phyloP scores from a whole-genome alignment of 1,140 invertebrate genomes.

The Drosophila kikkawai region DNA sequence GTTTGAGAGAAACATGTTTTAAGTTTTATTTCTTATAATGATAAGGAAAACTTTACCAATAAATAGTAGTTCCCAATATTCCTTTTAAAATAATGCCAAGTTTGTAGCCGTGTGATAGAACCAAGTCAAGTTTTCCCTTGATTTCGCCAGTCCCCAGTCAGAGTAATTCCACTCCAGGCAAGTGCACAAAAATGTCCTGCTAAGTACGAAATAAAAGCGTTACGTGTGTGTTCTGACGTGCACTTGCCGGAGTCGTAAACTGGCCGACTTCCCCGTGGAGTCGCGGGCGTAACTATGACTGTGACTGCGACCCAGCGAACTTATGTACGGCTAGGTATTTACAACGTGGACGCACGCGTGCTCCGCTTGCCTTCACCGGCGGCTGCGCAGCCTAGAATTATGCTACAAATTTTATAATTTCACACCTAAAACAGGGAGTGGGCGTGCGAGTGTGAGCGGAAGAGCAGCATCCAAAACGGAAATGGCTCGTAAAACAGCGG shows the following conservation, averaged over 20 bases:
- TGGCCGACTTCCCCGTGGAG: conserved; percentile 32
- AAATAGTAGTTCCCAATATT: not conserved
- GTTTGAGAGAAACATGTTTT: not conserved
- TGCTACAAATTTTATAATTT: conserved; percentile 81
- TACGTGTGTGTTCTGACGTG: conserved; percentile 67
- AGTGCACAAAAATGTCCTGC: conserved; percentile 60
- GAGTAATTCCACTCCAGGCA: conserved; percentile 36
- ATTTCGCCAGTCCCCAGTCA: conserved; percentile 4
- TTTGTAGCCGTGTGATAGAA: not conserved
- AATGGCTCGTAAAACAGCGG: conserved; percentile 70
- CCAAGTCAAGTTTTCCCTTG: conserved; percentile 2
- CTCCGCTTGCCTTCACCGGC: conserved; percentile 7
- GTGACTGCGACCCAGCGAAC: conserved; percentile 25
- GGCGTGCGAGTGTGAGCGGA: not conserved
- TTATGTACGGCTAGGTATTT: conserved; percentile 43
- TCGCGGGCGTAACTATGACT: conserved; percentile 16
- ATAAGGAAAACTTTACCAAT: not conserved
- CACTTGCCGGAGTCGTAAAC: conserved; percentile 56
- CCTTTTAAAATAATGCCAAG: not conserved
- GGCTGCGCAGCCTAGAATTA: conserved; percentile 48
- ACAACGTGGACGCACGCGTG: conserved; percentile 55
- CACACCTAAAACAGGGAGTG: conserved; percentile 40
- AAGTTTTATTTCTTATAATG: not conserved
- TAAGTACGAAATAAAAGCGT: conserved; percentile 73
- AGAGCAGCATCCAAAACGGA: conserved; percentile 60